Base-by-base conservation (phyloP, 2,113 vertebrate species). In the Grus americana region DNA sequence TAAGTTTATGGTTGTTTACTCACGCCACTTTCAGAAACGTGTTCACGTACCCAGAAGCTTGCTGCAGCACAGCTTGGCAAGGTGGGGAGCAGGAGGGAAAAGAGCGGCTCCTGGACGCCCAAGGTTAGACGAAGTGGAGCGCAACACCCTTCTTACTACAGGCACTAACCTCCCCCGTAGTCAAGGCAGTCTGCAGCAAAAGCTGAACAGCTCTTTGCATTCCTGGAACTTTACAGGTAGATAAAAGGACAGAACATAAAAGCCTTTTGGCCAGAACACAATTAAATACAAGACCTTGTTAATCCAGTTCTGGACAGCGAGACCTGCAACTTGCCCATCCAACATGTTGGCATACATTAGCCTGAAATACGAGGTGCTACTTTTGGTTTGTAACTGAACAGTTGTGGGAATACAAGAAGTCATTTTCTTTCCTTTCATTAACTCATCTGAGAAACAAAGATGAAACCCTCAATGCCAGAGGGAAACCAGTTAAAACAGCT, bases 401-500 rank as follows among this genome's bases (percentile, higher is more conserved):
- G 38, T 13, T 50, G 13, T 8, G 15, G 15, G 20, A 84, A 87
- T 8, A 57, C 16, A 27, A 58, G 15, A 62, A 67, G 13, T 38
- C 0, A 9, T 40, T 52, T 75, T 75, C 50, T 29, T 54, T 79
- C n/a, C 24, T 58, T 58, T 82, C 44, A 49, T 38, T 55, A 68
- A 65, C 24, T 79, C 32, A 40, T 22, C 26, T 5, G 29, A 80
- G 54, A 91, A 79, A 83, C 26, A 59, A 54, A 63, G n/a, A 30
- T 14, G 9, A 90, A 90, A 21, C 3, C 6, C 34, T 59, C 2
- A 0, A 0, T 14, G 59, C 5, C 24, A 72, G 26, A 76, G 40
- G 18, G 23, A 36, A 57, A 78, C 70, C 63, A 79, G 72, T 29
- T 66, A 66, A 49, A 86, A 49, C 20, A 70, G 40, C 27, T 79